Evolutionary conservation across 2,888 invertebrate genomes (phyloP).

Genomic region (Machimus atricapillus): DNA sequence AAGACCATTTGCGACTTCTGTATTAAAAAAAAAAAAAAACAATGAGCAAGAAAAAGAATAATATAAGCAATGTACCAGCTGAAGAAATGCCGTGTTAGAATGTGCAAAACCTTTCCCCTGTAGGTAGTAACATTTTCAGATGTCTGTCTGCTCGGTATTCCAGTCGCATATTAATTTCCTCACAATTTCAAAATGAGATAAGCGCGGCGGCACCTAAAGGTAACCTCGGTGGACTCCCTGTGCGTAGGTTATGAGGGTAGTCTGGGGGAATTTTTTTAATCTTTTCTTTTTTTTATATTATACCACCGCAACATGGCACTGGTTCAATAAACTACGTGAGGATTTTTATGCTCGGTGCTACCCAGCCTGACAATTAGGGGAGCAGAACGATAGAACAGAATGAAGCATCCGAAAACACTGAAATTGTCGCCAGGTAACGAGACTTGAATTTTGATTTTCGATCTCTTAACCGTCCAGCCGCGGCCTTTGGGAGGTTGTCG

Average conservation of each 20-base stretch:
- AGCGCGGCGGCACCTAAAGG: not conserved
- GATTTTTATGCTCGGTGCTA: not conserved
- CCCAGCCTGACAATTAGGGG: not conserved
- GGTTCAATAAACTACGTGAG: not conserved
- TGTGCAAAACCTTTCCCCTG: not conserved
- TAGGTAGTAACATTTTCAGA: not conserved
- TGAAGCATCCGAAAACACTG: not conserved
- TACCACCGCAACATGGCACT: not conserved
- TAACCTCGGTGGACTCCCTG: not conserved
- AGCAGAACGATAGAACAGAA: not conserved
- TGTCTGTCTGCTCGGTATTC: not conserved
- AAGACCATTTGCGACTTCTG: not conserved
- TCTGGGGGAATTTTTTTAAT: not conserved
- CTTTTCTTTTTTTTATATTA: not conserved
- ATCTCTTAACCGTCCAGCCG: not conserved
- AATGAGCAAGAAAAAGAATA: not conserved
- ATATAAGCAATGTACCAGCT: not conserved
- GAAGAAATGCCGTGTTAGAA: not conserved
- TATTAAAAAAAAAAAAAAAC: not conserved
- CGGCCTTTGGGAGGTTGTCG: not conserved
- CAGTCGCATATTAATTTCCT: not conserved
- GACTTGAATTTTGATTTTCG: constrained; percentile 18
- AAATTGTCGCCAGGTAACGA: constrained; percentile 5
- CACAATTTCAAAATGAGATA: not conserved
- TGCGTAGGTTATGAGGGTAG: not conserved